Base-by-base conservation (phyloP, 2,888 invertebrate genomes). In the Girardia tigrina region DNA sequence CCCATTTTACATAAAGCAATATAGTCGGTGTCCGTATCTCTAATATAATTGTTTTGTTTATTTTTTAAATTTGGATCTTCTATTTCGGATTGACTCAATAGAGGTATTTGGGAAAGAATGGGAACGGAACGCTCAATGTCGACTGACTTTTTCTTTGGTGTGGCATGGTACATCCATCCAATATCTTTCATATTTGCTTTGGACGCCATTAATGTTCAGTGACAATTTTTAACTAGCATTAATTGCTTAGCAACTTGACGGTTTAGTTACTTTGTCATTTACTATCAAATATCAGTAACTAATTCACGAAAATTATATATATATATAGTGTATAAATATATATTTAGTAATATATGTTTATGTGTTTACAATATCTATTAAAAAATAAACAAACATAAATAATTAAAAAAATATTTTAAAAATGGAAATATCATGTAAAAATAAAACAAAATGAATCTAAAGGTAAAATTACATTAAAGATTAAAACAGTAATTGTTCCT, bases 131-230 rank as follows among this genome's bases (percentile, higher is more conserved):
- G 79, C n/a, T 80, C 79, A 14, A 80, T 80, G 26, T n/a, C 2
- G 1, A 71, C 72, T 23, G 77, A 56, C 75, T 79, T 80, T 8
- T 4, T n/a, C 56, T 80, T 79, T 20, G 83, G 82, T 69, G 69
- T 26, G 2, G 82, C 82, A 80, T 83, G 82, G 77, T 83, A 83
- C 78, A 83, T 82, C 82, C 83, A 83, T 12, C 82, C 83, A 28
- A 75, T 29, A 42, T 75, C 75, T 75, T 28, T 28, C 20, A 76
- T 1, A 29, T 75, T 76, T 26, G 28, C 42, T 75, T 75, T 75
- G 1, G 75, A 28, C 16, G 29, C 36, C 73, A 73, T 73, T 56
- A 56, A 12, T 12, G 16, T 12, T 4, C 23, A 4, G 23, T 2
- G 23, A 56, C 23, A 23, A 20, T 36, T 8, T 12, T 36, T 12